Base-by-base conservation (phyloP, 2,113 vertebrate genomes). In the Nibea coibor region DNA sequence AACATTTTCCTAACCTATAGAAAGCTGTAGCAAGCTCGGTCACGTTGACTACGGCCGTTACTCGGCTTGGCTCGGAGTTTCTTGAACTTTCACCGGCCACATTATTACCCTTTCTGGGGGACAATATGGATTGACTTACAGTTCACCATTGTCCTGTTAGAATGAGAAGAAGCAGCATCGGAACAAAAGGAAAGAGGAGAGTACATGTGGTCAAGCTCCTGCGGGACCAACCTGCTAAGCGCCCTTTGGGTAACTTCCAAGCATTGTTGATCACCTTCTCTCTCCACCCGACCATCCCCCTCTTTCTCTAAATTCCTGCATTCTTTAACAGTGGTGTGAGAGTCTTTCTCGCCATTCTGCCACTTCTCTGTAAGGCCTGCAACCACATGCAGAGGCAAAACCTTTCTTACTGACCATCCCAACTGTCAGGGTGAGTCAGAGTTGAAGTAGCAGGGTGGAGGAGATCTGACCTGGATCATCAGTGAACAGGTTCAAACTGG, bases 261-360 rank as follows among this genome's bases (percentile, higher is more conserved):
- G 84, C 75, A 84, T 50, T 80, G 67, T 77, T 79, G 65, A 72
- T 85, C 68, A 86, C 83, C 88, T 66, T 81, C 87, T 64, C 87
- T 64, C 81, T 68, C 58, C 4, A 7, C 66, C 28, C n/a, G 22
- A 22, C 83, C 64, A 15, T 12, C 62, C 88, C 81, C 81, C 80
- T 71, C 84, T 74, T 78, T 24, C 69, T 62, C 74, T 80, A 92
- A 93, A 91, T 89, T 88, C 91, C 82, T 35, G 64, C 88, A 94
- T 95, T 94, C 80, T 86, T 93, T 92, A 73, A 77, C 91, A 90
- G 76, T 74, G 28, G 71, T 56, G 76, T 80, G 89, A 86, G 73
- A 93, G 76, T 63, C 75, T 80, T 72, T 89, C 77, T 83, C 86
- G 26, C 80, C 43, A 28, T 75, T 47, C 63, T 81, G 85, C 69